A percentile compares a stretch with the other conserved stretches of the same genome.
These are phyloP conservation scores for Trachelus stipa DNA, from an alignment of 2,888 invertebrate genomes.

Conservation along the genomic window DNA sequence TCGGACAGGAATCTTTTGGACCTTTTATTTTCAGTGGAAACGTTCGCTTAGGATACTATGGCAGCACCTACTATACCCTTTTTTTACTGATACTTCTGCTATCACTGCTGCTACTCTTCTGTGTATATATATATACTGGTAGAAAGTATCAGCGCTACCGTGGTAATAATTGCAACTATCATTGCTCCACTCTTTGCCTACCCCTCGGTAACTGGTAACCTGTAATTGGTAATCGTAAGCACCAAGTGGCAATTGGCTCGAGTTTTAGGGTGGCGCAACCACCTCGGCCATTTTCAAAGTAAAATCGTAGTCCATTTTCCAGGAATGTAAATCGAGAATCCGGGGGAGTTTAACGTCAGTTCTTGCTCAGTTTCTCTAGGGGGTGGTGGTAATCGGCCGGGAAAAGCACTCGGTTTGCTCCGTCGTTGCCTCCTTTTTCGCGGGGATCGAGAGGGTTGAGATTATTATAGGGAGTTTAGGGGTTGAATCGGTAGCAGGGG, in stretches of 20 bases:
- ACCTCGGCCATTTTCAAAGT: not conserved
- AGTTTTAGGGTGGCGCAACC: not conserved
- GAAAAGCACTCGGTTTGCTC: not conserved
- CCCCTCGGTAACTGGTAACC: not conserved
- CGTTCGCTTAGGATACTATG: not conserved
- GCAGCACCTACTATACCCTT: not conserved
- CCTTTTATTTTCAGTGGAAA: not conserved
- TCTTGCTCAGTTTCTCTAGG: not conserved
- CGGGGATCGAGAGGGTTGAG: not conserved
- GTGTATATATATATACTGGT: not conserved
- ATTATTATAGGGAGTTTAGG: not conserved
- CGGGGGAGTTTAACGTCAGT: not conserved
- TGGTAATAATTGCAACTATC: not conserved
- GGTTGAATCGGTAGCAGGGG: not conserved
- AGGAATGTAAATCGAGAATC: not conserved
- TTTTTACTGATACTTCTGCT: not conserved
- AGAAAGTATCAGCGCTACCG: not conserved
- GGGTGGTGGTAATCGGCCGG: not conserved
- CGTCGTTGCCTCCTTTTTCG: not conserved
- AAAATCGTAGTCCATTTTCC: not conserved
- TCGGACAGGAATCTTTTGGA: slow-evolving; percentile 13
- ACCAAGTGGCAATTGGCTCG: not conserved
- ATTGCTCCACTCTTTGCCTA: not conserved
- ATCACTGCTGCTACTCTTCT: not conserved
- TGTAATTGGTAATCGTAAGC: not conserved